Base-by-base conservation (phyloP, 2,888 invertebrate species). In the Ferrisia virgata region DNA sequence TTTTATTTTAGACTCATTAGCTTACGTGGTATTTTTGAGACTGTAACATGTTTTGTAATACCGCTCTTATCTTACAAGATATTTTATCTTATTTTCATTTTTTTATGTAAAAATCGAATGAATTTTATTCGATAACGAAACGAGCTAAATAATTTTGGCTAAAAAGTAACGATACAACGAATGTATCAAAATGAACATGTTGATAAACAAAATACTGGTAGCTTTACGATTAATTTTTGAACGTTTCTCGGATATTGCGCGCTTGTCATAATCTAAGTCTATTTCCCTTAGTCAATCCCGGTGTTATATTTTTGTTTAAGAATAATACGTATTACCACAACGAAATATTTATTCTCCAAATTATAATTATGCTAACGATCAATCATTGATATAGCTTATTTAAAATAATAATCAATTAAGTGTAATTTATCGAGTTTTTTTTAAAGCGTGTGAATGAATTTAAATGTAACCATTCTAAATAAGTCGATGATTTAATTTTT, bases 281-380 rank as follows among this genome's bases (percentile, higher is more conserved):
- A 33, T n/a, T 36, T 33, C 72, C 18, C 36, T 36, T 36, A 76
- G 36, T 76, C 72, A 76, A 18, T 76, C n/a, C 72, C 22, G 72
- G 72, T 76, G 36, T 76, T 22, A 8, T 53, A 76, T 76, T 36
- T 76, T 76, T 76, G 9, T 76, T n/a, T 76, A 76, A 76, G 72
- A 18, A 76, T 36, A 76, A 76, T 76, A 69, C 31, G 18, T 22
- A 22, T 22, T 64, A 3, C 58, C 13, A 64, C 69, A 33, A 33
- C 69, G 69, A 69, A 69, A 4, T 69, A 31, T 31, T 15, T 31
- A 31, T 69, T 69, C 18, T 58, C 0, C 31, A 31, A 31, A 15
- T 28, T 69, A 13, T 33, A 31, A 47, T 47, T 8, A 36, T 36
- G 36, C 8, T 6, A 36, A 4, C 22, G 53, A 6, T 22, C 5